These are phyloP conservation scores for Ahaetulla prasina DNA, from an alignment of 2,113 vertebrate genomes.

Conservation along the genomic window DNA sequence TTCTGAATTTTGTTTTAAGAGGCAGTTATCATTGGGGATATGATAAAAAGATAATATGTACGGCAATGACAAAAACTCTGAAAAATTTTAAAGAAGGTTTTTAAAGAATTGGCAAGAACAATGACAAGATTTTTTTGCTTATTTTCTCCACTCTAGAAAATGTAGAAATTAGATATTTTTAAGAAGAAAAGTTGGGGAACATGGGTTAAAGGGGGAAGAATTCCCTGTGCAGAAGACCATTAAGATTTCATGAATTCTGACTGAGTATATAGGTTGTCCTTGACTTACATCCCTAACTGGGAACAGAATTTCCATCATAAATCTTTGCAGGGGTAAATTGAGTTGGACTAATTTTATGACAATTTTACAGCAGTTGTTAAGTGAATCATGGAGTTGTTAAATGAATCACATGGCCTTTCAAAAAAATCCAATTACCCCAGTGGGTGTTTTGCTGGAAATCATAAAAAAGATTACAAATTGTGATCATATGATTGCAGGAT, in stretches of 20 bases:
- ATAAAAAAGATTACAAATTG: background rate
- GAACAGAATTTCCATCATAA: background rate
- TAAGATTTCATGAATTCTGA: background rate
- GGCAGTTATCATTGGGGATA: background rate
- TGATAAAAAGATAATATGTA: background rate
- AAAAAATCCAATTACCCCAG: background rate
- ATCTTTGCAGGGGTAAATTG: background rate
- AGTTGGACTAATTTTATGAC: background rate
- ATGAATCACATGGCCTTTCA: background rate
- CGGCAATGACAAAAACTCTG: background rate
- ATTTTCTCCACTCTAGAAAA: background rate
- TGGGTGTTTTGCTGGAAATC: background rate
- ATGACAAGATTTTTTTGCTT: background rate
- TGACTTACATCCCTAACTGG: background rate
- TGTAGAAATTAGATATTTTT: background rate
- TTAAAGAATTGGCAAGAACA: background rate
- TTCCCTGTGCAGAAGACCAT: background rate
- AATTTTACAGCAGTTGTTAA: background rate
- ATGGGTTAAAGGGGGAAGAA: background rate
- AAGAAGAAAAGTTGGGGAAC: background rate
- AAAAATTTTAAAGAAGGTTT: background rate
- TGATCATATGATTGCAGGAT: background rate
- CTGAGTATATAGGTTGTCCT: background rate
- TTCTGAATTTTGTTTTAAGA: background rate
- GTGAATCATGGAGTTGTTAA: background rate